A percentile compares a stretch with the other conserved stretches of the same genome.
Evolutionary conservation across 2,113 vertebrate species (phyloP).

Genomic region (Corythaeola cristata): DNA sequence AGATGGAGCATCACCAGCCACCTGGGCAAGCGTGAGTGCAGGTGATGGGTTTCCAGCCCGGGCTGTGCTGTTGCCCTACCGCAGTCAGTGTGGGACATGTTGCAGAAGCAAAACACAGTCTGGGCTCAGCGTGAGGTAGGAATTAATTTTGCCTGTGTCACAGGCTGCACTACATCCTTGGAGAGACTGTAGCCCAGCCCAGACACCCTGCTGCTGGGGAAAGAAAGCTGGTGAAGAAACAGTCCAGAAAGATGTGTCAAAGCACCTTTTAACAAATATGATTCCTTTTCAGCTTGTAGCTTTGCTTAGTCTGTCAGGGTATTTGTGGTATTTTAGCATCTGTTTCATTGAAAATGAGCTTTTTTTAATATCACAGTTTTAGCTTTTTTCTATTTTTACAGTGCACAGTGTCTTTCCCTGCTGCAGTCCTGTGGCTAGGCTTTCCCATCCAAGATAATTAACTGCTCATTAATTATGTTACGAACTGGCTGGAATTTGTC

Average conservation of each 20-base stretch:
- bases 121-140: background rate
- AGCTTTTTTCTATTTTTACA: background rate
- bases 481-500: background rate
- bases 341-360: background rate
- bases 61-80: background rate
- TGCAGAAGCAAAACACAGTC: background rate
- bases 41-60: background rate
- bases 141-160: background rate
- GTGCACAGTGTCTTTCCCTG: background rate
- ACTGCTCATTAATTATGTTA: background rate
- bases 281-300: background rate
- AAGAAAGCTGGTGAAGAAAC: background rate
- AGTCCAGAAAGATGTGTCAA: background rate
- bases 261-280: background rate
- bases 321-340: constrained; percentile 3
- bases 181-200: background rate
- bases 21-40: background rate
- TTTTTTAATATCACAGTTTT: background rate
- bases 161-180: background rate
- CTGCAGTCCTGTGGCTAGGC: background rate
- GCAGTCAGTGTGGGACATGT: background rate
- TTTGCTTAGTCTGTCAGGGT: background rate
- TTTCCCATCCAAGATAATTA: background rate
- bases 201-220: no score
- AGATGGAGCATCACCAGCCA: background rate